A percentile compares a stretch with the other conserved stretches of the same genome.
Evolutionary conservation across 2,113 vertebrate species (phyloP).

Genomic region (Acanthisitta chloris): DNA sequence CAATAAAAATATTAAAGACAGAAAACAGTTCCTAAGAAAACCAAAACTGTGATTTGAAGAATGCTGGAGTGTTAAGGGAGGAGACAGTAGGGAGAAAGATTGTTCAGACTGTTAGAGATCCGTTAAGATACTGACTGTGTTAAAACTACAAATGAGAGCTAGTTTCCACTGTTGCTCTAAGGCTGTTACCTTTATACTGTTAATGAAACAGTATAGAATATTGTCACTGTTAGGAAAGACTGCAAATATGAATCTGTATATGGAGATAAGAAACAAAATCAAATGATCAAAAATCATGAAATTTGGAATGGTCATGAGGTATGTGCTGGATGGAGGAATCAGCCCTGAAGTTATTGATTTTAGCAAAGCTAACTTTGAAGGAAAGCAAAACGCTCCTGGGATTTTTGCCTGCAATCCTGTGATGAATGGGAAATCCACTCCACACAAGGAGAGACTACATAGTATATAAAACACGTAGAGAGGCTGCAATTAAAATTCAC

Average conservation of each 20-base stretch:
- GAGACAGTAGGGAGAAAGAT: background rate
- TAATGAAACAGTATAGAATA: background rate
- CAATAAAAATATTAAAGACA: background rate
- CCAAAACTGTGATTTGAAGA: background rate
- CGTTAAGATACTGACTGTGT: background rate
- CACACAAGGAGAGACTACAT: constrained; percentile 61
- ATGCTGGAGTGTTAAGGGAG: background rate
- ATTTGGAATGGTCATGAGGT: background rate
- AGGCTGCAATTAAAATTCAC: constrained; percentile 72
- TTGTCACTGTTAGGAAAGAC: background rate
- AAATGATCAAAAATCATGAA: background rate
- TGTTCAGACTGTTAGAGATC: background rate
- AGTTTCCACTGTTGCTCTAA: background rate
- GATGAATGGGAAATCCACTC: constrained; percentile 74
- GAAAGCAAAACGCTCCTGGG: constrained; percentile 64
- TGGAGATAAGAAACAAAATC: background rate
- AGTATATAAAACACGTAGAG: constrained; percentile 51
- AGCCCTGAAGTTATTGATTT: constrained; percentile 66
- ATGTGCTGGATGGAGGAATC: background rate
- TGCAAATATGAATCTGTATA: background rate
- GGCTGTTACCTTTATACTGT: background rate
- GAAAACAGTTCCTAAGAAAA: background rate
- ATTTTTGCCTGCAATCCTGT: constrained; percentile 66
- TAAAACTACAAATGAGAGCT: background rate
- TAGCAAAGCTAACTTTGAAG: constrained; percentile 69